phyloP scores from a whole-genome alignment of 2,888 invertebrate species.

The Tholera decimalis region DNA sequence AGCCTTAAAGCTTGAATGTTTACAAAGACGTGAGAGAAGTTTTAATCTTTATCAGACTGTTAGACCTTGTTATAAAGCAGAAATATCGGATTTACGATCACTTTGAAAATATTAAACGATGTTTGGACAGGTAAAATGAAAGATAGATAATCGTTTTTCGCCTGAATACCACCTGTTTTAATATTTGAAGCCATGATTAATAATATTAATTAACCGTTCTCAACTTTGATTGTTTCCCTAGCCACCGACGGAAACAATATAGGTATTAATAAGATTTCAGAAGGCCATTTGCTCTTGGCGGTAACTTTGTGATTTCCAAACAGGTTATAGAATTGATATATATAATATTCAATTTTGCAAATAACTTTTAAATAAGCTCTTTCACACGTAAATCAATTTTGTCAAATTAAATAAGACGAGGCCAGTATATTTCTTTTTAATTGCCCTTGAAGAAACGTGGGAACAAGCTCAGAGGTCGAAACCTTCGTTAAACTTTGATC shows the following conservation, averaged over 20 bases:
- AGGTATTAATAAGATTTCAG: slow-evolving; percentile 7
- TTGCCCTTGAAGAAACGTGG: too few relatives aligned
- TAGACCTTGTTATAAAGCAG: not conserved
- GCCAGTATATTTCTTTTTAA: too few relatives aligned
- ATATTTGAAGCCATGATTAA: slow-evolving; percentile 30
- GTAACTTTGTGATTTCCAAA: not conserved
- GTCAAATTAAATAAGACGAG: too few relatives aligned
- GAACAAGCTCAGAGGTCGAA: too few relatives aligned
- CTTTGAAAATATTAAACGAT: not conserved
- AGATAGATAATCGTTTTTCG: slow-evolving; percentile 19
- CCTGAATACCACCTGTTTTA: slow-evolving; percentile 15
- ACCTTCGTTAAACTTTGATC: too few relatives aligned
- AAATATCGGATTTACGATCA: not conserved
- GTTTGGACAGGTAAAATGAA: not conserved
- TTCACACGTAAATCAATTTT: too few relatives aligned
- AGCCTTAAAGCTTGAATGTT: slow-evolving; percentile 1
- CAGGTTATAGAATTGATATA: too few relatives aligned
- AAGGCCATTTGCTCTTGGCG: not conserved
- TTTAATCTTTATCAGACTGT: not conserved
- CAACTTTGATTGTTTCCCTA: slow-evolving; percentile 19
- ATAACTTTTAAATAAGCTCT: too few relatives aligned
- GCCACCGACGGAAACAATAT: slow-evolving; percentile 1
- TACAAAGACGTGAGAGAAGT: not conserved
- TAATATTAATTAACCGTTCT: slow-evolving; percentile 35
- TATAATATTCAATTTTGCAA: too few relatives aligned